A percentile compares a stretch with the other conserved stretches of the same genome.
Conservation (phyloP, 2,113 vertebrate species). For the Brachyhypopomus occidentalis region DNA sequence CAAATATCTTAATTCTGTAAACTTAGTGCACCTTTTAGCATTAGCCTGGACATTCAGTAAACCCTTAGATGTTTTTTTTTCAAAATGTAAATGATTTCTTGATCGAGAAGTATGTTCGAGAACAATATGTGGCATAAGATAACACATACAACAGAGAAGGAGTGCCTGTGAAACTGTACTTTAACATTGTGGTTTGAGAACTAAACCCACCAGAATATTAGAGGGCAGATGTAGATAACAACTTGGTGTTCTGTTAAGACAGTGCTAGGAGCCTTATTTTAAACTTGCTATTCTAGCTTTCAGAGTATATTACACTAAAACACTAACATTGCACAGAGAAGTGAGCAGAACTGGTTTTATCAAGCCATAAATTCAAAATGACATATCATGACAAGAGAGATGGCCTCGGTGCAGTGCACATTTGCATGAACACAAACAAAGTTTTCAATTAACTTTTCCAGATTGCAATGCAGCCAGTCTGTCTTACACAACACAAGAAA, state of each 20-base stretch:
- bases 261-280: neutral
- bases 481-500: neutral
- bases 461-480: neutral
- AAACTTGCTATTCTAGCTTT: neutral
- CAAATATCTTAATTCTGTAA: neutral
- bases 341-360: conserved; percentile 1
- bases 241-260: too few relatives aligned
- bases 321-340: neutral
- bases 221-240: neutral
- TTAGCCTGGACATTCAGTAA: neutral
- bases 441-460: neutral
- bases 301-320: neutral
- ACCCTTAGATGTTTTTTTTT: neutral
- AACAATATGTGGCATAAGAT: neutral
- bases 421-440: conserved; percentile 31
- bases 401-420: neutral
- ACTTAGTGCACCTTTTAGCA: too few relatives aligned
- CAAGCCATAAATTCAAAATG: conserved; percentile 35
- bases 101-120: neutral
- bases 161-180: neutral
- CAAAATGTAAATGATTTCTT: neutral
- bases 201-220: neutral
- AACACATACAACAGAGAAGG: neutral
- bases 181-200: conserved; percentile 1
- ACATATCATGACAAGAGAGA: conserved; percentile 19